A percentile compares a stretch with the other conserved stretches of the same genome.
phyloP scores from a whole-genome alignment of 1,140 invertebrate genomes.

The Penaeus vannamei region DNA sequence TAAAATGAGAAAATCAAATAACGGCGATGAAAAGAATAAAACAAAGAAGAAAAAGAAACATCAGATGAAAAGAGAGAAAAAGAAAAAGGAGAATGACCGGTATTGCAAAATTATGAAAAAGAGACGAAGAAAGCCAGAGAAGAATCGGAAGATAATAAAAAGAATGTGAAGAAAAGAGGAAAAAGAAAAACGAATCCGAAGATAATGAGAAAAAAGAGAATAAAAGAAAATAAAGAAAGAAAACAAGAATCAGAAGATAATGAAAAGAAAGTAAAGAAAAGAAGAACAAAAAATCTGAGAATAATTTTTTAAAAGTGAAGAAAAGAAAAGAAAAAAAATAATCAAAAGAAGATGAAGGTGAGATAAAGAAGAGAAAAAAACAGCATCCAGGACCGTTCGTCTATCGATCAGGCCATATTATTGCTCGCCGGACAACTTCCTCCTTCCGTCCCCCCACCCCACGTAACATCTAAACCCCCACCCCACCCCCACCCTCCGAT shows the following conservation, averaged over 20 bases:
- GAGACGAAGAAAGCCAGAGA: neutral
- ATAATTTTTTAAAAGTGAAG: neutral
- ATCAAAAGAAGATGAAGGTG: neutral
- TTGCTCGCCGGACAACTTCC: neutral
- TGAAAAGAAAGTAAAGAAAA: neutral
- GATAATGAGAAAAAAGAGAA: neutral
- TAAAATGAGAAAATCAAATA: neutral
- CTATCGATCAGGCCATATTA: too few species aligned
- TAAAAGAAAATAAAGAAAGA: too few species aligned
- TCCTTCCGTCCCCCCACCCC: neutral
- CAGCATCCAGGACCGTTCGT: too few species aligned
- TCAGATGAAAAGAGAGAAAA: neutral
- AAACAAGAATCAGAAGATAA: too few species aligned
- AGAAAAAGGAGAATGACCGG: neutral
- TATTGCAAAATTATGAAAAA: too few species aligned
- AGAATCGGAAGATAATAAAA: neutral
- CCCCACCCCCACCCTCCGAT: neutral
- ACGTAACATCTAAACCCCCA: neutral
- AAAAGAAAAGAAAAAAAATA: neutral
- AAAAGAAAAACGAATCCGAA: neutral
- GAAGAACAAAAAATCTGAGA: neutral
- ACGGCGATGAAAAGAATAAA: neutral
- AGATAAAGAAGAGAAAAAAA: neutral
- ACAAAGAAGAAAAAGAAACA: neutral
- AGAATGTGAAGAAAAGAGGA: neutral